Evolutionary conservation across 1,140 invertebrate species (phyloP).

Genomic region (Eriocheir sinensis): DNA sequence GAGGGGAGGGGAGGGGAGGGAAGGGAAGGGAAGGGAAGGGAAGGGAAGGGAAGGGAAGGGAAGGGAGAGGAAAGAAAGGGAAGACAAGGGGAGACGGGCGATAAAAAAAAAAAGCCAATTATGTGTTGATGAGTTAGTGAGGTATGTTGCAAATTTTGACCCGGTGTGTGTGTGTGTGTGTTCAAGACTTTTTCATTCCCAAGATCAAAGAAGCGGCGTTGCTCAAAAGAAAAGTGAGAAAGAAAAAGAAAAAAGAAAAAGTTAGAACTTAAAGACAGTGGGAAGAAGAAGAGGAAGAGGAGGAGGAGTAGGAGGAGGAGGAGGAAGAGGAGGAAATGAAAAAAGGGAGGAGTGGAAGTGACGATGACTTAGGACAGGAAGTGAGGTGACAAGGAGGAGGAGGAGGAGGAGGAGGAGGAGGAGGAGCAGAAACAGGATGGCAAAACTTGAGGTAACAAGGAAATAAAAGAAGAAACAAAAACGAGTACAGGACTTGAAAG

Average conservation of each 20-base stretch:
- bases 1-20: not conserved
- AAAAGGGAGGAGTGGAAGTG: not conserved
- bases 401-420: not conserved
- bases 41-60: not conserved
- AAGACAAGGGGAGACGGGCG: not conserved
- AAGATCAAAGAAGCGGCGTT: too few relatives aligned
- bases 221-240: too few relatives aligned
- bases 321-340: not conserved
- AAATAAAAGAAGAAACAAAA: too few relatives aligned
- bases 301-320: not conserved
- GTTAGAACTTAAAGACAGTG: too few relatives aligned
- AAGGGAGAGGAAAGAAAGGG: not conserved
- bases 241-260: too few relatives aligned
- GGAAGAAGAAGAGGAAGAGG: not conserved
- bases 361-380: not conserved
- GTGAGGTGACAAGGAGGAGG: not conserved
- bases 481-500: too few relatives aligned
- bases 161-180: too few relatives aligned
- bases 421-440: too few relatives aligned
- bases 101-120: too few relatives aligned
- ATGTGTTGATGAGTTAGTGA: not conserved
- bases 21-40: not conserved
- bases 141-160: too few relatives aligned
- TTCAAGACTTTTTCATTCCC: too few relatives aligned
- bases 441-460: too few relatives aligned